phyloP scores from a whole-genome alignment of 2,113 vertebrate species.

The Actenoides lindsayi region DNA sequence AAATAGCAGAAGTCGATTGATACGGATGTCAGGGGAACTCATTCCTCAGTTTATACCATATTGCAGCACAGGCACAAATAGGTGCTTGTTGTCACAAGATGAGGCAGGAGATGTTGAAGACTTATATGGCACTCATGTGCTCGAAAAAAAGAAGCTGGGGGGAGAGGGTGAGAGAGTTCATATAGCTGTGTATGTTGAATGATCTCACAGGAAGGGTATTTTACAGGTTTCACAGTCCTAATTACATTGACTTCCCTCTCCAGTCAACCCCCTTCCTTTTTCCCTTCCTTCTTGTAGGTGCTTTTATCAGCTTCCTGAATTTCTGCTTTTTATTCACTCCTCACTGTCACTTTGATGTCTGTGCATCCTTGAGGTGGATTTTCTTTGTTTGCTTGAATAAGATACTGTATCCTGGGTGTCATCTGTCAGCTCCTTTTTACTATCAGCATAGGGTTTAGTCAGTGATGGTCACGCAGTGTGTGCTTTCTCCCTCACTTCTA shows the following conservation, averaged over 20 bases:
- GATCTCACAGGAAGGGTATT: background rate
- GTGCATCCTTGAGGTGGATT: background rate
- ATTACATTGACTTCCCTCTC: constrained; percentile 17
- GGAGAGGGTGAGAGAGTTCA: background rate
- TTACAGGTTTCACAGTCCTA: background rate
- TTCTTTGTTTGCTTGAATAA: constrained; percentile 19
- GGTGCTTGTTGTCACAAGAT: background rate
- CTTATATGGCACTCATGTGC: background rate
- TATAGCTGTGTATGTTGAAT: background rate
- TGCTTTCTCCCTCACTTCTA: background rate
- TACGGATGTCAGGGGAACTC: background rate
- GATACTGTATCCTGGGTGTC: constrained; percentile 31
- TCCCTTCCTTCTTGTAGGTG: background rate
- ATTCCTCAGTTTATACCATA: background rate
- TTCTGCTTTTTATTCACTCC: constrained; percentile 9
- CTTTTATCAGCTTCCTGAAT: constrained; percentile 48
- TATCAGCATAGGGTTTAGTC: background rate
- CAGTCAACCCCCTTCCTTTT: background rate
- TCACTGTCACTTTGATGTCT: constrained; percentile 40
- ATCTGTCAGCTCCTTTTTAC: background rate
- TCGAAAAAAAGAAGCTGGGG: background rate
- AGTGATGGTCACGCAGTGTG: background rate
- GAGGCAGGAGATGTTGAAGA: background rate
- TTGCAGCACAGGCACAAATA: background rate
- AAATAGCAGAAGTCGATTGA: background rate